These are phyloP conservation scores for Oeneis ivallda DNA, from an alignment of 2,888 invertebrate species.

Conservation along the genomic window DNA sequence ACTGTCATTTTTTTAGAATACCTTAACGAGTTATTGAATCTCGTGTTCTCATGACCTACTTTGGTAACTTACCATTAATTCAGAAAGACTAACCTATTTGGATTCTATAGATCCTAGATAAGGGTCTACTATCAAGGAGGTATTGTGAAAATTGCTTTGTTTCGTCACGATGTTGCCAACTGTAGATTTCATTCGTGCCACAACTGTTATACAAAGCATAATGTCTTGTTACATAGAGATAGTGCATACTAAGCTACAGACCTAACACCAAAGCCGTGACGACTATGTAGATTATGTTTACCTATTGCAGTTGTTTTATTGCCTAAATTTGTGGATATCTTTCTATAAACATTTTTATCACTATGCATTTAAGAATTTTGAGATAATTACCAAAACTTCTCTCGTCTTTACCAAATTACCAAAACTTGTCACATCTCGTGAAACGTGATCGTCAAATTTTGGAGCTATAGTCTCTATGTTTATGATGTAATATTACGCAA, in stretches of 20 bases:
- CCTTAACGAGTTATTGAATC: slow-evolving; percentile 53
- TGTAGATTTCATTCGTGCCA: too few relatives aligned
- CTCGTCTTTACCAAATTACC: too few relatives aligned
- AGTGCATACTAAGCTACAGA: not conserved
- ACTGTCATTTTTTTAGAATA: slow-evolving; percentile 46
- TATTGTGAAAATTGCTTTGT: not conserved
- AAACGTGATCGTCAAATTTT: too few relatives aligned
- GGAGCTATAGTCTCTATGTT: too few relatives aligned
- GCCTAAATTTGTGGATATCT: too few relatives aligned
- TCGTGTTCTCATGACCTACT: slow-evolving; percentile 63
- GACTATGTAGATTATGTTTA: too few relatives aligned
- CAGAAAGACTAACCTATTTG: slow-evolving; percentile 43
- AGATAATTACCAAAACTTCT: not conserved
- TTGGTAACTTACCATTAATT: slow-evolving; percentile 64
- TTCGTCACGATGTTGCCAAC: not conserved
- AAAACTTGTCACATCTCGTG: too few relatives aligned
- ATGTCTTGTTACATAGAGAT: not conserved
- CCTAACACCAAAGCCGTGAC: not conserved
- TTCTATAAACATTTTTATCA: not conserved
- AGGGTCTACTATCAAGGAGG: not conserved
- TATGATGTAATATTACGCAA: too few relatives aligned
- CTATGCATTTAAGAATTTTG: not conserved
- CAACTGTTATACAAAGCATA: too few relatives aligned
- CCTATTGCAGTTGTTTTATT: not conserved
- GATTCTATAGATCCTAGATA: too few relatives aligned